A percentile compares a stretch with the other conserved stretches of the same genome.
phyloP scores from a whole-genome alignment of 1,140 invertebrate species.

The Drosophila azteca region DNA sequence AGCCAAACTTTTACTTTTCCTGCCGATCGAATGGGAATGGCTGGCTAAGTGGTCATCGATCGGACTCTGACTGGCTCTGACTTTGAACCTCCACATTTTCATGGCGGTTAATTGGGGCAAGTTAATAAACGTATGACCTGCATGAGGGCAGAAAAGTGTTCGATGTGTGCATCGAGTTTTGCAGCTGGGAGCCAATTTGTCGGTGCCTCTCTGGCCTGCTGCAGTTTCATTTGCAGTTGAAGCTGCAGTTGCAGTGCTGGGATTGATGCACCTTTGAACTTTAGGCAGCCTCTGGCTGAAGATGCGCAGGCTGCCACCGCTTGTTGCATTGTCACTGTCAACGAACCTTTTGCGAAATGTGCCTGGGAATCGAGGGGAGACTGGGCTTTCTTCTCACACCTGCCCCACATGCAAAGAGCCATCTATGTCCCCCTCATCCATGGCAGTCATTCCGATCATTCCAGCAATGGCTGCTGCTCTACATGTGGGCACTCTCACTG shows the following conservation, averaged over 20 bases:
- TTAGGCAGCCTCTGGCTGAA: constrained; percentile 43
- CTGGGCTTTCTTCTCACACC: constrained; percentile 7
- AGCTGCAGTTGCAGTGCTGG: constrained; percentile 9
- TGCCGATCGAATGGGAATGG: constrained; percentile 10
- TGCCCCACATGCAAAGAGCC: constrained; percentile 31
- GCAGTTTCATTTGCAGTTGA: constrained; percentile 24
- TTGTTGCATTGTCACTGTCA: constrained; percentile 60
- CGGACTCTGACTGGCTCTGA: constrained; percentile 2
- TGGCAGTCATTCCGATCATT: constrained; percentile 5
- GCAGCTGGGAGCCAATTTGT: constrained; percentile 63
- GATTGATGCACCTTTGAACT: constrained; percentile 51
- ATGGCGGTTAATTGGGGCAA: constrained; percentile 38
- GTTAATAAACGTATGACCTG: constrained; percentile 49
- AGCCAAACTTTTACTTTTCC: constrained; percentile 68
- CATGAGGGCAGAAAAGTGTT: constrained; percentile 31
- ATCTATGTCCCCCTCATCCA: neutral
- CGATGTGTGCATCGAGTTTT: constrained; percentile 63
- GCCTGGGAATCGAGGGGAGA: constrained; percentile 37
- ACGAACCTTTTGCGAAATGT: constrained; percentile 59
- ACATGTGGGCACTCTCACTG: constrained; percentile 55
- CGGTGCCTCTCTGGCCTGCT: constrained; percentile 44
- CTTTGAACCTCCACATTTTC: constrained; percentile 30
- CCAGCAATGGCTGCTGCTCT: constrained; percentile 55
- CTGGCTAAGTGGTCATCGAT: constrained; percentile 1
- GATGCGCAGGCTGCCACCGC: constrained; percentile 31